Base-by-base conservation (phyloP, 2,888 invertebrate genomes). In the Augochlorella aurata region DNA sequence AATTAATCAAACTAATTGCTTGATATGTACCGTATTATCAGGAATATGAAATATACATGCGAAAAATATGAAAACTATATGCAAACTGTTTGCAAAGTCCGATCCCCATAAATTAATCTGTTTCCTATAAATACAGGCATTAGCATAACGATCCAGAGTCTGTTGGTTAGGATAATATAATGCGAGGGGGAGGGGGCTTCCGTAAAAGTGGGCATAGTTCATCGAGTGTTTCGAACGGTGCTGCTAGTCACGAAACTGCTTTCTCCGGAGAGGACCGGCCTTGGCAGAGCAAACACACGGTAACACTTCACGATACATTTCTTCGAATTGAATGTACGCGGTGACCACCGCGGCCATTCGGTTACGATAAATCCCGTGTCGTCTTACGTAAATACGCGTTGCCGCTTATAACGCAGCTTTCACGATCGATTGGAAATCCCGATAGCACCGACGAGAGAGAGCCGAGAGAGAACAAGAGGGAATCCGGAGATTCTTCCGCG, bases 201-300 rank as follows among this genome's bases (percentile, higher is more conserved):
- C 45, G 9, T 45, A 68, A 70, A 69, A 69, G 49, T 50, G 21
- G 18, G 21, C 68, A 29, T 65, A 75, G 66, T 68, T 49, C 71
- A 49, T 21, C 49, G 58, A 50, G 47, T 54, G 75, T 82, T 67
- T 69, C 54, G 49, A 29, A 29, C 67, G 14, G 24, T 29, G 2
- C 29, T 18, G 50, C 63, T 67, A 67, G 66, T 66, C 66, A 50
- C 78, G 75, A 76, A 79, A 18, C 73, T 54, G 73, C 87, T 86
- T 85, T 86, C 89, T 88, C 89, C 83, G 81, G 52, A 14, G 69
- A 50, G 65, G 84, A 77, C 68, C 83, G 88, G 85, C 88, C 87
- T 88, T 89, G 89, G 85, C 85, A 86, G 81, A 76, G 82, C 79
- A 75, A 85, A 84, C 86, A 84, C 77, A 38, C 38, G 38, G 5